Percentiles rank a stretch among this genome's conserved stretches.
Conservation (phyloP, 2,797 vertebrate genomes). For the Anas bahamensis region DNA sequence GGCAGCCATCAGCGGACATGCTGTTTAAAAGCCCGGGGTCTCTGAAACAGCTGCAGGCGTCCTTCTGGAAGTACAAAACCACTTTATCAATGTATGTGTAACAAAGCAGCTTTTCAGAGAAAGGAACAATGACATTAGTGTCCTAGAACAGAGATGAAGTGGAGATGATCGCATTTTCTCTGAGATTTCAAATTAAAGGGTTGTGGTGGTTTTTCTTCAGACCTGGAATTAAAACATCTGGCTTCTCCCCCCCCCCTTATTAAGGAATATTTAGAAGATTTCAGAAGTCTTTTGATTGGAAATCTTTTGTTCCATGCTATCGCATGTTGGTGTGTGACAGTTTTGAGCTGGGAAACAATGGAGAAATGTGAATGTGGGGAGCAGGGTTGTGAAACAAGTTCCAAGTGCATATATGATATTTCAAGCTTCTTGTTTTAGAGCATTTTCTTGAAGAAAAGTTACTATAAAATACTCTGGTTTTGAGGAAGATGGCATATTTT, state of each 20-base stretch:
- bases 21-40: not conserved
- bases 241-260: not conserved
- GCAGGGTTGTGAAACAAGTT: not conserved
- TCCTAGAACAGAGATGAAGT: not conserved
- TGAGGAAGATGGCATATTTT: not conserved
- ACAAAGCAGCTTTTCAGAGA: not conserved
- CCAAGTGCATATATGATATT: not conserved
- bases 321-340: not conserved
- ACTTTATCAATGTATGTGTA: accelerated
- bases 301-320: not conserved
- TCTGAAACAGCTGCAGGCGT: not conserved
- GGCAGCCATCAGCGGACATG: not conserved
- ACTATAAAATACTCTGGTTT: not conserved
- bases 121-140: not conserved
- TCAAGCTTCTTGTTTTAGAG: not conserved
- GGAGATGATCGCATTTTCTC: not conserved
- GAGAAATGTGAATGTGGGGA: not conserved
- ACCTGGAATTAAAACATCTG: not conserved
- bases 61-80: not conserved
- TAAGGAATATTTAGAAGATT: not conserved
- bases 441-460: not conserved
- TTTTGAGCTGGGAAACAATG: not conserved
- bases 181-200: not conserved
- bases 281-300: not conserved
- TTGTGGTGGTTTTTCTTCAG: not conserved